These are phyloP conservation scores for Gymnoscopelus braueri DNA, from an alignment of 2,797 vertebrate species.

Conservation along the genomic window DNA sequence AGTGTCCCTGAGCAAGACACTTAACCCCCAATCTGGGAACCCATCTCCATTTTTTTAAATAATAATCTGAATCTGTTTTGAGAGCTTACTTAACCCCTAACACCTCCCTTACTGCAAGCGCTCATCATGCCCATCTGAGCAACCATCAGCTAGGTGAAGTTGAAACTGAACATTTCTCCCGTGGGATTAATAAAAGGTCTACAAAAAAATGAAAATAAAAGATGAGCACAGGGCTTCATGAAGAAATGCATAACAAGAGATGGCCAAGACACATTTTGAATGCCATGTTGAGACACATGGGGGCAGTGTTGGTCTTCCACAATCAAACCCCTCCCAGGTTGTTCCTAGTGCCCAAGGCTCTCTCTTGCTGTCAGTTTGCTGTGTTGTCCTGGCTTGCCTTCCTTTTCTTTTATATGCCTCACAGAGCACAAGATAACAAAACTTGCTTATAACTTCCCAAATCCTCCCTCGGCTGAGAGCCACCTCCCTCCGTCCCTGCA, in stretches of 20 bases:
- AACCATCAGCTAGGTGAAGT: background rate
- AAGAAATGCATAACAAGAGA: background rate
- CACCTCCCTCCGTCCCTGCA: background rate
- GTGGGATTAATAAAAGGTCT: background rate
- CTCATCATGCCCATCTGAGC: background rate
- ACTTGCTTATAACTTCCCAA: constrained; percentile 25
- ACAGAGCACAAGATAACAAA: constrained; percentile 32
- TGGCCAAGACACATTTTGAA: background rate
- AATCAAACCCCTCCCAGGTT: constrained; percentile 4
- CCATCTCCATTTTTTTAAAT: too few species aligned
- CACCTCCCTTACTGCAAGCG: too few species aligned
- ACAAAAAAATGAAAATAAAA: background rate
- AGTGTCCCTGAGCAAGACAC: too few species aligned
- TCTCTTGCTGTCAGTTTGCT: constrained; percentile 23
- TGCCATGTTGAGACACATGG: constrained; percentile 58
- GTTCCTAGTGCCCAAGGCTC: constrained; percentile 32
- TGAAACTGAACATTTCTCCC: too few species aligned
- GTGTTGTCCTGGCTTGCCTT: constrained; percentile 14
- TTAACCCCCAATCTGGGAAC: too few species aligned
- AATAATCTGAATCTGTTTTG: too few species aligned
- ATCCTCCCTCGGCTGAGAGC: constrained; percentile 3
- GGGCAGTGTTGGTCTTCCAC: constrained; percentile 70
- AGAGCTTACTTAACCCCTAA: too few species aligned
- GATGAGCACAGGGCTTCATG: background rate
- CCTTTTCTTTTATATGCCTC: constrained; percentile 31